phyloP scores from a whole-genome alignment of 1,140 invertebrate species.

The Drosophila takahashii region DNA sequence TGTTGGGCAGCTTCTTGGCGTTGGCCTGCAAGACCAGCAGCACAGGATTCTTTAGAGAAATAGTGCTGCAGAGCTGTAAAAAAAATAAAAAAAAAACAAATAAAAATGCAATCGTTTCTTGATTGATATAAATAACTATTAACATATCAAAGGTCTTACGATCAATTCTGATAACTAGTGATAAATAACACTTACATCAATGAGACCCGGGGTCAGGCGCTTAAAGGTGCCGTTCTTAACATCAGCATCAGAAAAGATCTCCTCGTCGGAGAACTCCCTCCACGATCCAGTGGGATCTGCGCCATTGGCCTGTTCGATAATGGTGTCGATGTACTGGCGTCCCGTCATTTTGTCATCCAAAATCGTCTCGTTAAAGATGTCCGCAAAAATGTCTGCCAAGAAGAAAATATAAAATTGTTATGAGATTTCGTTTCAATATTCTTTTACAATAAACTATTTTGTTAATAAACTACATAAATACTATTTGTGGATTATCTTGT shows the following conservation, averaged over 20 bases:
- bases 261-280: conserved; percentile 72
- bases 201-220: conserved; percentile 68
- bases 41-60: conserved; percentile 80
- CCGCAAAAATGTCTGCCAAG: conserved; percentile 68
- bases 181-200: conserved; percentile 62
- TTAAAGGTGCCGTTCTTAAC: conserved; percentile 74
- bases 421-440: neutral
- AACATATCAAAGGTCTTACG: too few relatives aligned
- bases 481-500: too few relatives aligned
- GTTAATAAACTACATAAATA: too few relatives aligned
- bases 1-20: conserved; percentile 76
- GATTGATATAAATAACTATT: too few relatives aligned
- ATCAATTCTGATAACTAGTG: too few relatives aligned
- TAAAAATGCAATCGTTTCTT: too few relatives aligned
- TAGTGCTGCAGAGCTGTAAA: conserved; percentile 72
- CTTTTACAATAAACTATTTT: too few relatives aligned
- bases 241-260: conserved; percentile 63
- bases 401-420: neutral
- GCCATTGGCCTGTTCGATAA: conserved; percentile 78
- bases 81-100: neutral
- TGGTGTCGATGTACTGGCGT: conserved; percentile 67
- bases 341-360: conserved; percentile 65
- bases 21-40: conserved; percentile 77
- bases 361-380: conserved; percentile 75
- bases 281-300: conserved; percentile 74